Percentiles rank a stretch among this genome's conserved stretches.
Evolutionary conservation across 2,113 vertebrate genomes (phyloP).

Genomic region (Peromyscus californicus): DNA sequence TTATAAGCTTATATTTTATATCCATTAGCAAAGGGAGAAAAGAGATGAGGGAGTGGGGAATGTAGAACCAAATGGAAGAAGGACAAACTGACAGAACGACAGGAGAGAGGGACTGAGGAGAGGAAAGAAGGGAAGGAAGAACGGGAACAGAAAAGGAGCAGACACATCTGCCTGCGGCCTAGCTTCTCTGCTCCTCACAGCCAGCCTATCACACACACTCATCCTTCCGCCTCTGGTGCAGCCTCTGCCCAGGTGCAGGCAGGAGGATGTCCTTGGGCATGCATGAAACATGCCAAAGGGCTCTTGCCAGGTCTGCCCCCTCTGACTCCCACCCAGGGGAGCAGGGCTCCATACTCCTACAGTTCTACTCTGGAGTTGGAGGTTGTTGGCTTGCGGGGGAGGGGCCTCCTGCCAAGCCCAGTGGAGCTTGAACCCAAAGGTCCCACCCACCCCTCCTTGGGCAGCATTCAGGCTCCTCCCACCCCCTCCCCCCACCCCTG

Average conservation of each 20-base stretch:
- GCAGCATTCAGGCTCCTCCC: background rate
- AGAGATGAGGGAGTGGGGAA: background rate
- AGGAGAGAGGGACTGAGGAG: background rate
- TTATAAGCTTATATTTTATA: background rate
- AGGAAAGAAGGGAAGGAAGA: background rate
- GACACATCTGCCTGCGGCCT: background rate
- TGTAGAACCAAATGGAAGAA: background rate
- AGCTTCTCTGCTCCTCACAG: background rate
- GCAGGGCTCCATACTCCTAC: conserved; percentile 1
- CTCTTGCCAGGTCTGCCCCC: background rate
- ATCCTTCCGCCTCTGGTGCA: background rate
- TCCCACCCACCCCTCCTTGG: background rate
- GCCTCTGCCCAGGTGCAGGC: background rate
- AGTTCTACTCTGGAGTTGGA: background rate
- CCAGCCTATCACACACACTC: background rate
- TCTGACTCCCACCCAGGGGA: conserved; percentile 21
- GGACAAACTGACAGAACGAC: background rate
- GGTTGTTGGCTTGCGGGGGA: conserved; percentile 62
- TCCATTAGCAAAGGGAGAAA: background rate
- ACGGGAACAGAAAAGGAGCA: background rate
- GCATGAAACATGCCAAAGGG: background rate
- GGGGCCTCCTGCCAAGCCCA: conserved; percentile 53
- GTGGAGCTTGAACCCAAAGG: conserved; percentile 59
- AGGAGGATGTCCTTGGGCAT: background rate
- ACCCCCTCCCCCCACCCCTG: background rate